Conservation (phyloP, 1,140 invertebrate species). For the Drosophila nannoptera region DNA sequence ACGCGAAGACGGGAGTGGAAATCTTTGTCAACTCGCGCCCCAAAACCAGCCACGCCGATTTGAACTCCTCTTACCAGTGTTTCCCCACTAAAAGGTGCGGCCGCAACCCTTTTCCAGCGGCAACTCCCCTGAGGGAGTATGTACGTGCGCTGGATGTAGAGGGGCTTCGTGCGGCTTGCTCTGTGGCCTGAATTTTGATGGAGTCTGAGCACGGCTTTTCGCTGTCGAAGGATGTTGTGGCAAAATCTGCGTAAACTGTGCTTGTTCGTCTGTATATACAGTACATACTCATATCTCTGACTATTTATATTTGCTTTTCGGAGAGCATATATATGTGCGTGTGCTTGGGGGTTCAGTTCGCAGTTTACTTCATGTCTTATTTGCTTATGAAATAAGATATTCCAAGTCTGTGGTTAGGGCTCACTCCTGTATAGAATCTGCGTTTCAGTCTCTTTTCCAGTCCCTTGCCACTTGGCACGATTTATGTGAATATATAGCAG, state of each 20-base stretch:
- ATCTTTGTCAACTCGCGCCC: conserved; percentile 56
- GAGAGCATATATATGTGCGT: neutral
- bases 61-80: no score
- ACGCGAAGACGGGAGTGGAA: conserved; percentile 60
- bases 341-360: conserved; percentile 37
- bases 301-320: conserved; percentile 34
- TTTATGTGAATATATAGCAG: conserved; percentile 55
- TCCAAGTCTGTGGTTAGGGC: conserved; percentile 25
- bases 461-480: conserved; percentile 22
- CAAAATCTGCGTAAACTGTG: conserved; percentile 74
- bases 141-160: conserved; percentile 48
- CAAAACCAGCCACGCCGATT: neutral
- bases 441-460: conserved; percentile 15
- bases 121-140: conserved; percentile 46
- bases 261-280: conserved; percentile 10
- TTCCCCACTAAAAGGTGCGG: conserved; percentile 48
- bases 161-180: conserved; percentile 36
- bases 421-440: neutral
- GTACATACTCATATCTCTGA: conserved; percentile 7
- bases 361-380: conserved; percentile 69
- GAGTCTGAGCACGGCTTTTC: conserved; percentile 43
- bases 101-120: conserved; percentile 63
- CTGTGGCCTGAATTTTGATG: conserved; percentile 73
- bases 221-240: conserved; percentile 52
- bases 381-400: conserved; percentile 76